Conservation (phyloP, 2,888 invertebrate genomes). For the Nephrocerus scutellatus region DNA sequence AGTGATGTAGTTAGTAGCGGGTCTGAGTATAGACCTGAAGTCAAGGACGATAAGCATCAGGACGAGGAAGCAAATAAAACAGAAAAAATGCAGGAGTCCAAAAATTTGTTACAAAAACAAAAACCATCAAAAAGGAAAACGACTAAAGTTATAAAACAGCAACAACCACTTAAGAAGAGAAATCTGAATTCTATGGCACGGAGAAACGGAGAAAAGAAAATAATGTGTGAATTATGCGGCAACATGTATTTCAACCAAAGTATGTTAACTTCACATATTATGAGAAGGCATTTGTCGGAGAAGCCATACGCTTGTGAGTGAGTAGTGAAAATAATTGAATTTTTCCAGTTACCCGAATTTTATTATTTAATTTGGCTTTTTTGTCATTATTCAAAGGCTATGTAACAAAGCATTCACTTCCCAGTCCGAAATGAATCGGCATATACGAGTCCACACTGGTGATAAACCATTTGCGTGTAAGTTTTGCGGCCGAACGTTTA, state of each 20-base stretch:
- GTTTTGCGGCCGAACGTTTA: slow-evolving; percentile 44
- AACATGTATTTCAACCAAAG: slow-evolving; percentile 43
- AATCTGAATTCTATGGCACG: too few relatives aligned
- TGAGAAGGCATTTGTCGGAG: slow-evolving; percentile 44
- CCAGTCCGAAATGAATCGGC: slow-evolving; percentile 42
- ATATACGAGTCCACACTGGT: slow-evolving; percentile 46
- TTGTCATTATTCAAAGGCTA: slow-evolving; percentile 32
- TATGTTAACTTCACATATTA: slow-evolving; percentile 43
- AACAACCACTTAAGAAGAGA: too few relatives aligned
- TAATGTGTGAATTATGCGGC: slow-evolving; percentile 46
- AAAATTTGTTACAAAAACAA: too few relatives aligned
- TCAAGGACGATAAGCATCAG: not conserved
- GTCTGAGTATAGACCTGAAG: too few relatives aligned
- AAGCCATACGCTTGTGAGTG: slow-evolving; percentile 46
- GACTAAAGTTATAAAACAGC: too few relatives aligned
- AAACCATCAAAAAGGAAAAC: too few relatives aligned
- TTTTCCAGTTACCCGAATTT: too few relatives aligned
- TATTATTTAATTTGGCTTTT: slow-evolving; percentile 3
- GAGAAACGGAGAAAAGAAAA: slow-evolving; percentile 28
- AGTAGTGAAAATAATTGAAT: slow-evolving; percentile 21
- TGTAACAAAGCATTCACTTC: slow-evolving; percentile 43
- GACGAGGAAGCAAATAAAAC: not conserved
- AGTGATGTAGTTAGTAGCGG: too few relatives aligned
- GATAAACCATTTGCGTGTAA: slow-evolving; percentile 45
- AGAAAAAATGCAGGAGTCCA: too few relatives aligned